Evolutionary conservation across 2,888 invertebrate species (phyloP), one percentile per base, ranked within the genome.

Genomic region (Dryococelus australis): DNA sequence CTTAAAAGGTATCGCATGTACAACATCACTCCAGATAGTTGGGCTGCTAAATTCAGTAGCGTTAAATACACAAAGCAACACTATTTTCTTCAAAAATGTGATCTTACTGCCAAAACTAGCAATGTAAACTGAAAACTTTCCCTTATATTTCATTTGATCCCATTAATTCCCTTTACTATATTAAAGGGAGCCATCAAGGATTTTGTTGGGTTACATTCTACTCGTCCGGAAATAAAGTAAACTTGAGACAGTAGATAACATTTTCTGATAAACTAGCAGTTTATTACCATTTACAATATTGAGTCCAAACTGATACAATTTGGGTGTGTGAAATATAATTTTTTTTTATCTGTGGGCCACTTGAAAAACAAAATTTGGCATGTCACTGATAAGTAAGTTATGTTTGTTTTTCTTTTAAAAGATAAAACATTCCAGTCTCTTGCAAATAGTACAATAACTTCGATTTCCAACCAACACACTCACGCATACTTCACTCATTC

Each of bases 241-340:
- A 65, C 65, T 65, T 65, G 65, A 83, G 43, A 83, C 83, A 83
- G 43, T 28, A 28, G 83, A 35, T 85, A 79, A 86, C 87, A 87
- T 90, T 89, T 90, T 90, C 89, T 90, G 90, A 90, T 90, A 90
- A 90, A 90, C 90, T 90, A 90, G 89, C 88, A 90, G 90, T 90
- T 90, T 90, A 90, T 90, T 90, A 90, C 90, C 89, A 90, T 90
- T 90, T 90, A 90, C 90, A 90, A 90, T 90, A 89, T 89, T 89
- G 89, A 89, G 89, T 89, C 89, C 88, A 89, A 89, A 89, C 90
- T 90, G 90, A 89, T 90, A 90, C 89, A 90, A 89, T 90, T 89
- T 89, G 90, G 90, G 89, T 89, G 88, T 89, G 89, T 89, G 89
- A 88, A 88, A 88, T 89, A 86, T 89, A 88, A 87, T 88, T 86